Conservation (phyloP, 35 echinoderm and acorn worm genomes). For the Patiria miniata region DNA sequence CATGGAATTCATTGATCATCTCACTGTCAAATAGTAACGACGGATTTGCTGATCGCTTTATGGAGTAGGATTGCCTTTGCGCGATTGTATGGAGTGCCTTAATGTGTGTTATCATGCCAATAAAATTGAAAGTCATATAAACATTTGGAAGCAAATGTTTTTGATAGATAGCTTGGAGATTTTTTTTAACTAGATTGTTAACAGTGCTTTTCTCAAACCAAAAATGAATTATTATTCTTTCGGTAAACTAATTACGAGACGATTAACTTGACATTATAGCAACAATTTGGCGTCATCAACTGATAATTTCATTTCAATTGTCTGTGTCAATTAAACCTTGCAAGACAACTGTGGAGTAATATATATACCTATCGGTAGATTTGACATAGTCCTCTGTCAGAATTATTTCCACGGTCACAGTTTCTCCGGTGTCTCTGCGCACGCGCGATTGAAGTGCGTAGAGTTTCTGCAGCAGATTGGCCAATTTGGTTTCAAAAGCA, state of each 20-base stretch:
- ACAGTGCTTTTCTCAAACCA: too few species aligned
- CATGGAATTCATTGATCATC: neutral
- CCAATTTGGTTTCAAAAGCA: neutral
- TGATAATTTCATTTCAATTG: neutral
- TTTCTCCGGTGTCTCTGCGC: neutral
- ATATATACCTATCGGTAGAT: neutral
- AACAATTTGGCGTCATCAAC: neutral
- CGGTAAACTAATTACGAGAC: neutral
- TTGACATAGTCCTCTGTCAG: neutral
- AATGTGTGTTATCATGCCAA: too few species aligned
- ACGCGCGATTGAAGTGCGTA: neutral
- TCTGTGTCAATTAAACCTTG: neutral
- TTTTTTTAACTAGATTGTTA: too few species aligned
- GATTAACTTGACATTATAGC: neutral
- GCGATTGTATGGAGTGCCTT: too few species aligned
- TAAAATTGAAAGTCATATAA: too few species aligned
- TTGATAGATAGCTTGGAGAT: too few species aligned
- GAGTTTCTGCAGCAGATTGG: neutral
- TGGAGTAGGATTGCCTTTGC: too few species aligned
- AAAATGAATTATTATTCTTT: too few species aligned
- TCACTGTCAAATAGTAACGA: neutral
- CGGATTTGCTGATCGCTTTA: too few species aligned
- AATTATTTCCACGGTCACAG: neutral
- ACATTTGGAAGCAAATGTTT: too few species aligned
- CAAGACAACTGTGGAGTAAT: neutral